Conservation (phyloP, 2,888 invertebrate genomes). For the Lumbricus terrestris region DNA sequence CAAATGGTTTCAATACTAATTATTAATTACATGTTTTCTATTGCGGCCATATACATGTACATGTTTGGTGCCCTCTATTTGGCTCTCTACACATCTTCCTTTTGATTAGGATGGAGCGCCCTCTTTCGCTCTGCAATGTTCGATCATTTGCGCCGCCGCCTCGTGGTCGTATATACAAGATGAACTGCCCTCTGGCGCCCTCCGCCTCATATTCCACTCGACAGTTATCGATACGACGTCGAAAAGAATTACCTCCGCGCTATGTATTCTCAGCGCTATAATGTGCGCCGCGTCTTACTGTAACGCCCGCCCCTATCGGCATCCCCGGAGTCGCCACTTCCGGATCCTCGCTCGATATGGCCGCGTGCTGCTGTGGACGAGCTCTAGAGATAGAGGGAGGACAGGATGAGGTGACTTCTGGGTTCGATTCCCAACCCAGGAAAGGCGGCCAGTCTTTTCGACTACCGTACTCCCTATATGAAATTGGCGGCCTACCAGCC, state of each 20-base stretch:
- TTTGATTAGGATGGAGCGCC: background rate
- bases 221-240: conserved; percentile 3
- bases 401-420: too few species aligned
- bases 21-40: too few species aligned
- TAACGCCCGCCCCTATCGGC: too few species aligned
- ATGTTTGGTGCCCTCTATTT: background rate
- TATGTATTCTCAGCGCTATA: background rate
- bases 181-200: background rate
- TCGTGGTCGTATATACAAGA: background rate
- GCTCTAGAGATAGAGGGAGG: too few species aligned
- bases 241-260: background rate
- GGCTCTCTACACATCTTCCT: background rate
- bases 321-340: too few species aligned
- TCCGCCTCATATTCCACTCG: conserved; percentile 3
- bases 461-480: too few species aligned
- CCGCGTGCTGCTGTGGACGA: too few species aligned
- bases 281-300: background rate
- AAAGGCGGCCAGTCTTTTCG: too few species aligned
- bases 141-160: conserved; percentile 3
- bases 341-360: too few species aligned
- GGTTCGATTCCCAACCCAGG: too few species aligned
- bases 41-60: background rate
- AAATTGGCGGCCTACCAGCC: too few species aligned
- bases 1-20: background rate
- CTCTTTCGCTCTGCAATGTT: background rate